Conservation (phyloP, 2,888 invertebrate genomes). For the Dicranocentrus wangi region DNA sequence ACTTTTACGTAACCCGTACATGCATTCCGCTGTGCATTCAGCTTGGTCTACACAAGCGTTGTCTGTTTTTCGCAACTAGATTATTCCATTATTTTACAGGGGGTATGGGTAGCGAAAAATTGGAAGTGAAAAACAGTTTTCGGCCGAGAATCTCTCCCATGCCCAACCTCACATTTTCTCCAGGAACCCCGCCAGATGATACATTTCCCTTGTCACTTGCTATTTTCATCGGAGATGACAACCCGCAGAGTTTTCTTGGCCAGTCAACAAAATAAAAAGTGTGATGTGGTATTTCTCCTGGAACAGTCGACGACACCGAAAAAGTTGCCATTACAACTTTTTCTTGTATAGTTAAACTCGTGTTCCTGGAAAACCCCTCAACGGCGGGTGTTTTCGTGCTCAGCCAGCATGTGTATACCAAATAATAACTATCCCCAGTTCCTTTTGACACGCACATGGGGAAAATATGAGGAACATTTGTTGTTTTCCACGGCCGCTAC, state of each 20-base stretch:
- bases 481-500: conserved; percentile 9
- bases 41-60: too few relatives aligned
- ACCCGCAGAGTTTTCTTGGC: conserved; percentile 47
- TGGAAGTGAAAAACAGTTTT: neutral
- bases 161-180: conserved; percentile 38
- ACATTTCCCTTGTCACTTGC: conserved; percentile 59
- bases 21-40: neutral
- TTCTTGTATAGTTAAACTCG: too few relatives aligned
- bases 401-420: too few relatives aligned
- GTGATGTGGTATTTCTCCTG: too few relatives aligned
- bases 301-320: too few relatives aligned
- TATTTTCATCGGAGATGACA: conserved; percentile 51
- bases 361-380: too few relatives aligned
- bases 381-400: too few relatives aligned
- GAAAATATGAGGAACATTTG: conserved; percentile 44
- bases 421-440: too few relatives aligned
- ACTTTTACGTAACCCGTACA: too few relatives aligned
- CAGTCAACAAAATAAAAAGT: conserved; percentile 11
- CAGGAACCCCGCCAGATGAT: conserved; percentile 36
- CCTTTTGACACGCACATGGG: conserved; percentile 31
- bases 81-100: conserved; percentile 23
- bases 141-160: neutral
- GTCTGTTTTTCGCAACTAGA: conserved; percentile 20
- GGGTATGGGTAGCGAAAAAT: neutral
- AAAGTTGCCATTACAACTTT: too few relatives aligned